Percentiles rank a stretch among this genome's conserved stretches.
Conservation (phyloP, 2,113 vertebrate genomes). For the Onychostruthus taczanowskii region DNA sequence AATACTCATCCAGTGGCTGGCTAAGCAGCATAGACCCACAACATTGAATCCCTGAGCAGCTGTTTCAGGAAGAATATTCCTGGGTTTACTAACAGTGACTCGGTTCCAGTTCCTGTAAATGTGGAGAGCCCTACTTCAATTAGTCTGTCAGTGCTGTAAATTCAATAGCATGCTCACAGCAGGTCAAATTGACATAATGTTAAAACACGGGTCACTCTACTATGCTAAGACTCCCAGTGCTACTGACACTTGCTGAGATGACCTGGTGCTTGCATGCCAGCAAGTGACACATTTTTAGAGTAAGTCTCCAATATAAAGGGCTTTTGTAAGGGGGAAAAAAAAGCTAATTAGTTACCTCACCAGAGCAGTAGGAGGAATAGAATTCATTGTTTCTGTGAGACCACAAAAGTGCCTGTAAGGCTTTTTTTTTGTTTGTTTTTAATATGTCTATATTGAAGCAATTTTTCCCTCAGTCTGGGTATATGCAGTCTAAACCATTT, state of each 20-base stretch:
- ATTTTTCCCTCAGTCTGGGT: constrained; percentile 27
- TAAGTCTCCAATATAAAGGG: not conserved
- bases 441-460: constrained; percentile 46
- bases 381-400: constrained; percentile 43
- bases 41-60: not conserved
- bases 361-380: constrained; percentile 14
- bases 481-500: constrained; percentile 30
- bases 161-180: constrained; percentile 25
- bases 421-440: constrained; percentile 41
- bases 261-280: constrained; percentile 16
- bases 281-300: constrained; percentile 27
- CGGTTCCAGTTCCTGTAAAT: not conserved
- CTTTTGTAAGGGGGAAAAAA: not conserved
- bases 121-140: not conserved
- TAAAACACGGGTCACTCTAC: constrained; percentile 13
- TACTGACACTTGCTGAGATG: constrained; percentile 39
- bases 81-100: not conserved
- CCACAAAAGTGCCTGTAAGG: constrained; percentile 39
- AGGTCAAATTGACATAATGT: constrained; percentile 39
- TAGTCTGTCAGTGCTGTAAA: constrained; percentile 1
- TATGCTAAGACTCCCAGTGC: not conserved
- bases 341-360: constrained; percentile 24
- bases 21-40: not conserved
- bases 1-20: not conserved
- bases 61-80: not conserved